Conservation (phyloP, 2,888 invertebrate genomes). For the Thera britannica region DNA sequence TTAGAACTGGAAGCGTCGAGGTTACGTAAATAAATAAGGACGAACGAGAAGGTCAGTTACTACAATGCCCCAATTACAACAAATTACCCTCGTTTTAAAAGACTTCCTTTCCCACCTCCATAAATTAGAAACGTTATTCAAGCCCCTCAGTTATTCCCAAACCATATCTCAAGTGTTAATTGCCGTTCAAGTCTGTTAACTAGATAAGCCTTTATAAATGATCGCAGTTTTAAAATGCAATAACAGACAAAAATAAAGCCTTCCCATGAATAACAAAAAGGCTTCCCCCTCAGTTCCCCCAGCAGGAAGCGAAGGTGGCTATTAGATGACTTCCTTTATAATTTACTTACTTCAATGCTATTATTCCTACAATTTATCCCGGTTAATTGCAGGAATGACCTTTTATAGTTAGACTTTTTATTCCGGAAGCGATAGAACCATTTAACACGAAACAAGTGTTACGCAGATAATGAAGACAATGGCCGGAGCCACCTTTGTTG, state of each 20-base stretch:
- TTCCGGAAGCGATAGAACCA: conserved; percentile 25
- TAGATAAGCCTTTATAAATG: conserved; percentile 54
- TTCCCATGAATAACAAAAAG: conserved; percentile 62
- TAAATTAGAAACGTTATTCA: conserved; percentile 37
- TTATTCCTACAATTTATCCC: conserved; percentile 48
- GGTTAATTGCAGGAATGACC: conserved; percentile 46
- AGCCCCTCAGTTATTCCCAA: conserved; percentile 35
- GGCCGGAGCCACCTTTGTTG: conserved; percentile 65
- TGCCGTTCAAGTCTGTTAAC: conserved; percentile 54
- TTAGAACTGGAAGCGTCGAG: no score
- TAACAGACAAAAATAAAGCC: conserved; percentile 52
- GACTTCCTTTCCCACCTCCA: conserved; percentile 39
- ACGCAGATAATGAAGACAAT: conserved; percentile 54
- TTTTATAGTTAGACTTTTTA: conserved; percentile 45
- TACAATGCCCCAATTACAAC: conserved; percentile 16
- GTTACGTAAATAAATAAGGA: neutral
- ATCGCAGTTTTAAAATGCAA: conserved; percentile 49
- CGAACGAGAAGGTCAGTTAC: conserved; percentile 15
- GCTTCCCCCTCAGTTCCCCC: conserved; percentile 46
- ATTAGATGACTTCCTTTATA: conserved; percentile 64
- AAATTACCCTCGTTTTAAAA: conserved; percentile 25
- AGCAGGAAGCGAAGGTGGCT: conserved; percentile 58
- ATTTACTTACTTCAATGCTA: conserved; percentile 54
- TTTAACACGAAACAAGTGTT: conserved; percentile 50
- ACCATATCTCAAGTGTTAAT: conserved; percentile 51